Conservation (phyloP, 2,888 invertebrate genomes). For the Drosophila lacicola region DNA sequence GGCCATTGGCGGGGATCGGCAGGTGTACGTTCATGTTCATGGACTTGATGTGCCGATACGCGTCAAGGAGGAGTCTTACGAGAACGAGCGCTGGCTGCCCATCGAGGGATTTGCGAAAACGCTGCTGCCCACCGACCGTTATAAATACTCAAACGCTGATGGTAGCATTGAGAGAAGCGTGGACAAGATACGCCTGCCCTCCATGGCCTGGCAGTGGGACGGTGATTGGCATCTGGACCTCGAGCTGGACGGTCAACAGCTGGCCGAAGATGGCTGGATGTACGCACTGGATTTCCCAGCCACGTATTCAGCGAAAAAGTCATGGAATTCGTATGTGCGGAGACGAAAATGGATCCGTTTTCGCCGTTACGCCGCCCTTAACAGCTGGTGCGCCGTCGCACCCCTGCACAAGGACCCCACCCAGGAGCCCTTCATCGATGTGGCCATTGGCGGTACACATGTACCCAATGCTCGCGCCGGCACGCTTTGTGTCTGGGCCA, state of each 20-base stretch:
- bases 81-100: slow-evolving; percentile 97
- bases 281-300: slow-evolving; percentile 97
- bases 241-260: slow-evolving; percentile 93
- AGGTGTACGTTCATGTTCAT: slow-evolving; percentile 96
- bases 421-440: slow-evolving; percentile 96
- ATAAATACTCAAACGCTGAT: slow-evolving; percentile 93
- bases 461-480: slow-evolving; percentile 92
- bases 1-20: slow-evolving; percentile 97
- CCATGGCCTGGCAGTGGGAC: slow-evolving; percentile 99
- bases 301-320: slow-evolving; percentile 91
- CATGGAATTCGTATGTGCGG: slow-evolving; percentile 96
- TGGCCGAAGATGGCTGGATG: slow-evolving; percentile 97
- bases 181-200: slow-evolving; percentile 93
- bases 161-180: slow-evolving; percentile 92
- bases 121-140: slow-evolving; percentile 94
- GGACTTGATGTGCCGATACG: slow-evolving; percentile 95
- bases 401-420: slow-evolving; percentile 95
- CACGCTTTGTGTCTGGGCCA: slow-evolving; percentile 94
- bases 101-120: slow-evolving; percentile 94
- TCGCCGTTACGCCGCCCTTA: slow-evolving; percentile 94
- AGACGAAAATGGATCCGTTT: slow-evolving; percentile 95
- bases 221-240: slow-evolving; percentile 96
- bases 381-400: slow-evolving; percentile 96
- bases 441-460: slow-evolving; percentile 93
- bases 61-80: slow-evolving; percentile 95